A percentile compares a stretch with the other conserved stretches of the same genome.
These are phyloP conservation scores for Pseudochaenichthys georgianus DNA, from an alignment of 2,797 vertebrate genomes.

Conservation along the genomic window DNA sequence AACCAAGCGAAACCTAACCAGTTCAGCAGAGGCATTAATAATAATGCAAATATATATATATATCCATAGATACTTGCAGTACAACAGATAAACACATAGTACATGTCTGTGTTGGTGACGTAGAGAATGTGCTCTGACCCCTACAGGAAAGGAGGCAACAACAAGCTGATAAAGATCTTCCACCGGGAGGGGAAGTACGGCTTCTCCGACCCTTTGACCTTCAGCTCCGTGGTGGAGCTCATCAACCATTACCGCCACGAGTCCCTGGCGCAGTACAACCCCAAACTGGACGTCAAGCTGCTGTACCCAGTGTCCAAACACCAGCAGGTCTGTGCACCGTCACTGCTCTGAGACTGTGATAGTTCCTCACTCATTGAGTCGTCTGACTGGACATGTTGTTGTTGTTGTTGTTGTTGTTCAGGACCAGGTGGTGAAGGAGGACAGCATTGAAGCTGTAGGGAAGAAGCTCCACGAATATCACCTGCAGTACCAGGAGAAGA, in stretches of 20 bases:
- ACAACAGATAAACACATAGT: too few relatives aligned
- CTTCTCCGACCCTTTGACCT: constrained; percentile 97
- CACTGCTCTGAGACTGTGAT: fast-evolving
- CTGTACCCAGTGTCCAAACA: constrained; percentile 97
- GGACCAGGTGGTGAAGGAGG: constrained; percentile 99
- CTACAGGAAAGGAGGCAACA: constrained; percentile 97
- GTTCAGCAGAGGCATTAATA: too few relatives aligned
- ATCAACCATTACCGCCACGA: constrained; percentile 98
- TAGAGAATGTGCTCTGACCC: background rate
- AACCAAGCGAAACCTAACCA: too few relatives aligned
- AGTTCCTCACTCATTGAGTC: background rate
- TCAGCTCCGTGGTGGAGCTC: constrained; percentile 97
- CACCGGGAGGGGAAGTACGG: constrained; percentile 97
- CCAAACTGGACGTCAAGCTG: constrained; percentile 96
- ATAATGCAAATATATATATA: too few relatives aligned
- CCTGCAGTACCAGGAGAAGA: constrained; percentile 98
- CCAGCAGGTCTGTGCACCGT: constrained; percentile 89
- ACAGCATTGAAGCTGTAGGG: constrained; percentile 98
- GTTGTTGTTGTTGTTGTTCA: constrained; percentile 57
- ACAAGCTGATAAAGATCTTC: constrained; percentile 99
- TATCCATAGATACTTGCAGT: too few relatives aligned
- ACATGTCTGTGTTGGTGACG: background rate
- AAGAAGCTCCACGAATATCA: constrained; percentile 99
- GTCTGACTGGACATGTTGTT: background rate
- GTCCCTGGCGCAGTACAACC: constrained; percentile 98